Base-by-base conservation (phyloP, 1,140 invertebrate genomes). In the Calliphora vicina region DNA sequence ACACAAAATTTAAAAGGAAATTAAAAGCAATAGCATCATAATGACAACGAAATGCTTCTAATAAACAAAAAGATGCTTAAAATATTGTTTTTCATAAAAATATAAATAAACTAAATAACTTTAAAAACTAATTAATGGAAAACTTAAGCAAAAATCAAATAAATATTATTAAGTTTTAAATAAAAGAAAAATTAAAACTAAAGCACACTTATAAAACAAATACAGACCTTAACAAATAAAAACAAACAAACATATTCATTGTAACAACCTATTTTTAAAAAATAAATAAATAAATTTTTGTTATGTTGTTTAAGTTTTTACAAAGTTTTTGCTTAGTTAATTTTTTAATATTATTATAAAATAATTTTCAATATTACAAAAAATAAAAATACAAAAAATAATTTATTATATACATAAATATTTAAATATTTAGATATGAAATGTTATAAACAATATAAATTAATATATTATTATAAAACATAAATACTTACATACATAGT, bases 41-140 rank as follows among this genome's bases (percentile, higher is more conserved):
- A 67, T 67, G 61, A 67, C 61, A 67, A 67, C 61, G 61, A 67
- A 35, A 67, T 23, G 61, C 61, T 67, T 67, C 61, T 67, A 67
- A 57, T 57, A 35, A 50, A 50, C 3, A 23, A 23, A 23, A 67
- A 17, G 61, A 67, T 67, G 61, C 61, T 23, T 67, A 23, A 67
- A n/a, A 50, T 50, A 50, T 50, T 50, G 45, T 50, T 50, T 50
- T 23, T 3, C 9, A 67, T 12, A 67, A 23, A 23, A 67, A 67
- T 67, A 67, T 2, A 67, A 67, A 9, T 20, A 67, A 67, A 67
- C 20, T 57, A 67, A 67, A 67, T 23, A 17, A 61, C 42, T 43
- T 6, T 45, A 6, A 45, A 23, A 67, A 20, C 20, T 23, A 57
- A 23, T 67, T 67, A 67, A 67, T n/a, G n/a, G n/a, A 13, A 57